phyloP scores from a whole-genome alignment of 2,888 invertebrate genomes.

The Sminthurinus aureus region DNA sequence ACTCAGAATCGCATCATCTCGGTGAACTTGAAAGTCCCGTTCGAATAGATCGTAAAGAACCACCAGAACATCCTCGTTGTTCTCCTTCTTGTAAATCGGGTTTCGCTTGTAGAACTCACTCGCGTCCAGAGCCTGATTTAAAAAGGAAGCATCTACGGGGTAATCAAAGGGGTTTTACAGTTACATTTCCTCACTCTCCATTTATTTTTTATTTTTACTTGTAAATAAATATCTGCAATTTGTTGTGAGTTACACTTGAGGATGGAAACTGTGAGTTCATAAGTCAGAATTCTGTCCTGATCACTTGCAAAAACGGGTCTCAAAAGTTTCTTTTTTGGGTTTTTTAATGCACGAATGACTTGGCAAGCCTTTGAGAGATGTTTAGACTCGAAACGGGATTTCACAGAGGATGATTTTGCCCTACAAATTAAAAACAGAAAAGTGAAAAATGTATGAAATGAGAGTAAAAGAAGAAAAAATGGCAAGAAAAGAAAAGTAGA shows the following conservation, averaged over 20 bases:
- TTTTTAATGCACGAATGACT: constrained; percentile 52
- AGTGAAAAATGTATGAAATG: no score
- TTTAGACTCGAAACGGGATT: constrained; percentile 48
- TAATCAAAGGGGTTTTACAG: neutral
- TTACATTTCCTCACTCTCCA: neutral
- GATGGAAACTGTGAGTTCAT: constrained; percentile 53
- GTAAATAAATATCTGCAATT: neutral
- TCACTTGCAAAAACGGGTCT: constrained; percentile 52
- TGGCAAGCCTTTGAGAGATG: constrained; percentile 53
- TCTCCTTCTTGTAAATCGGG: constrained; percentile 24
- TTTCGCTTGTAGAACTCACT: constrained; percentile 47
- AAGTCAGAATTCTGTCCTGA: constrained; percentile 53
- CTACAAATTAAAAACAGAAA: neutral
- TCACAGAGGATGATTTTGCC: constrained; percentile 26
- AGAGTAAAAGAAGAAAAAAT: no score
- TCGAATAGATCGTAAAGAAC: constrained; percentile 54
- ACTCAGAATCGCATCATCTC: constrained; percentile 41
- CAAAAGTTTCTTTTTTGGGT: constrained; percentile 38
- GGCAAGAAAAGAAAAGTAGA: no score
- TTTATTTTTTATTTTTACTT: neutral
- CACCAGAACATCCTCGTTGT: constrained; percentile 51
- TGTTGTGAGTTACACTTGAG: constrained; percentile 46
- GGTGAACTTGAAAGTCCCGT: constrained; percentile 49
- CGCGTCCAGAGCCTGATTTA: constrained; percentile 51
- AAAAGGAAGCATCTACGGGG: constrained; percentile 43